These are phyloP conservation scores for Neolamprologus brichardi DNA, from an alignment of 2,113 vertebrate genomes.

Conservation along the genomic window DNA sequence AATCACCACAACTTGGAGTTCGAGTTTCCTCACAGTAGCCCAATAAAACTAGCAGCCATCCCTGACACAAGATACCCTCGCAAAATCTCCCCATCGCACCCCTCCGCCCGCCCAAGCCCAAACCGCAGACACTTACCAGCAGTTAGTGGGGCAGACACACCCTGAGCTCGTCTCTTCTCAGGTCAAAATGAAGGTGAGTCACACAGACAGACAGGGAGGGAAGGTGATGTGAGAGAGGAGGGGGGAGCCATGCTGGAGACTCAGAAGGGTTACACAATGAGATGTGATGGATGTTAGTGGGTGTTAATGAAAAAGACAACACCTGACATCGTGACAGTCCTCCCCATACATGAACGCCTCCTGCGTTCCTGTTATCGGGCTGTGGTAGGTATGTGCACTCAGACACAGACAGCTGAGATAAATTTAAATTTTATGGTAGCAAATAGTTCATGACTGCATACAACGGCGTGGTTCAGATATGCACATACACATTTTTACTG, in stretches of 20 bases:
- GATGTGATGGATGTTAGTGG: conserved; percentile 43
- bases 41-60: background rate
- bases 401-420: background rate
- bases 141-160: conserved; percentile 1
- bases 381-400: background rate
- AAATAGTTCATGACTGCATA: background rate
- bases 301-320: conserved; percentile 51
- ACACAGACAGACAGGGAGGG: conserved; percentile 19
- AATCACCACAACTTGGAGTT: background rate
- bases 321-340: background rate
- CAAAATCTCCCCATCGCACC: background rate
- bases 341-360: background rate
- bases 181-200: conserved; percentile 51
- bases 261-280: conserved; percentile 24
- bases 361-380: background rate
- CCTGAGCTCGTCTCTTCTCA: conserved; percentile 19
- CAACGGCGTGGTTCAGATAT: accelerated
- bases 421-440: background rate
- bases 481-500: background rate
- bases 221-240: background rate
- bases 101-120: background rate
- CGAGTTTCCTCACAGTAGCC: background rate
- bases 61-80: background rate
- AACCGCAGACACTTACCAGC: conserved; percentile 52
- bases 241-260: conserved; percentile 47